Evolutionary conservation across 1,140 invertebrate species (phyloP).

Genomic region (Mercenaria mercenaria): DNA sequence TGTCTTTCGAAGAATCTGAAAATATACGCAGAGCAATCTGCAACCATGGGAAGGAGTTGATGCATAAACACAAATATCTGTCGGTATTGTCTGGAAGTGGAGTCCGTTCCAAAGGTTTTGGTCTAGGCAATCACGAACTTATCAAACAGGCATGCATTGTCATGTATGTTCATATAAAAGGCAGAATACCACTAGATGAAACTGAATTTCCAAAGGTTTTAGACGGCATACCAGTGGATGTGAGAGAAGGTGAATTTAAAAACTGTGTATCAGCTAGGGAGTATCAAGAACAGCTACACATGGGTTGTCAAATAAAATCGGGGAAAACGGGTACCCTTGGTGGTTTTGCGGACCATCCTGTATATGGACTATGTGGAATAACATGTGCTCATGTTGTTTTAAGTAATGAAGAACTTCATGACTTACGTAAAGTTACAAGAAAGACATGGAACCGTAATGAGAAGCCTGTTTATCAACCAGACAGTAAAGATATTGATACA

Average conservation of each 20-base stretch:
- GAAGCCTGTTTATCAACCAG: no score
- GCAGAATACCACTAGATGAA: neutral
- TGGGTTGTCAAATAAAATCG: neutral
- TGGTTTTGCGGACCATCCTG: neutral
- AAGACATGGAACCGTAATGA: no score
- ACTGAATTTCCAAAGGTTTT: neutral
- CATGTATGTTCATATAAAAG: neutral
- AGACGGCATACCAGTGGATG: neutral
- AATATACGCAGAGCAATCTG: neutral
- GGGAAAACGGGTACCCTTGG: neutral
- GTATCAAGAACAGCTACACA: neutral
- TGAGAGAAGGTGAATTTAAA: neutral
- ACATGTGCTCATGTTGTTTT: slow-evolving; percentile 5
- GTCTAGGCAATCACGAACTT: neutral
- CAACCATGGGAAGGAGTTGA: neutral
- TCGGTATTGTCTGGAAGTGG: neutral
- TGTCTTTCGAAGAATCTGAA: neutral
- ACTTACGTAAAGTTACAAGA: neutral
- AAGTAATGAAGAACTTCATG: neutral
- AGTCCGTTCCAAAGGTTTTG: neutral
- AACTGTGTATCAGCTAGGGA: neutral
- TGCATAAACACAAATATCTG: neutral
- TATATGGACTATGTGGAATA: neutral
- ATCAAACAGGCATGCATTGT: neutral
- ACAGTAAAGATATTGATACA: no score